Base-by-base conservation (phyloP, 2,797 vertebrate genomes). In the Novumbra hubbsi region DNA sequence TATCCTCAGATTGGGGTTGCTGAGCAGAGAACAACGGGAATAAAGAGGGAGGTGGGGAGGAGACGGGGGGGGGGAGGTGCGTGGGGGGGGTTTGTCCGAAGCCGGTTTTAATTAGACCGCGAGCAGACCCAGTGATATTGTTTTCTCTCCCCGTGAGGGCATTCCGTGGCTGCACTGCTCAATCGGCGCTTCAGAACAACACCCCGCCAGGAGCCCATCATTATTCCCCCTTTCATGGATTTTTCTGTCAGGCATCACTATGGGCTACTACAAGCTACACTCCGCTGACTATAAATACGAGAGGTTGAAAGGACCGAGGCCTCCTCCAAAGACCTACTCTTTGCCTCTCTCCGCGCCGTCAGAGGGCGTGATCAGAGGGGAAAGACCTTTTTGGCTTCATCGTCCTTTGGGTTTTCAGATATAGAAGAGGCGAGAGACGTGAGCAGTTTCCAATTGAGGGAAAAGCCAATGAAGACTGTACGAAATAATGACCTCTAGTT, bases 51-150 rank as follows among this genome's bases (percentile, higher is more conserved):
- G 21, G 4, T 7, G 34, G 4, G 34, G 34, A 38, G 34, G 34
- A 34, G 38, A 14, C 28, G 12, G 5, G 62, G 27, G 38, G 14
- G 41, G 12, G 5, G 62, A 38, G n/a, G n/a, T n/a, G n/a, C n/a
- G n/a, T n/a, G n/a, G 64, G 28, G 7, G 64, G 7, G 64, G 34
- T 77, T 64, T 75, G 38, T 70, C 68, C 66, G 72, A 60, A 76
- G 73, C 69, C 73, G 34, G 11, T 79, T 83, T 80, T 88, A 88
- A 86, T 88, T 89, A 78, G 78, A 77, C 74, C 68, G 69, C 72
- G 5, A 24, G 55, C 21, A 60, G 66, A 80, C 74, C 72, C 62
- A 49, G 15, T 9, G 30, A 8, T 28, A 14, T 45, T 41, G n/a
- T 24, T 16, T n/a, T 19, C 48, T 32, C 17, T 32, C 28, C 30